phyloP scores from a whole-genome alignment of 1,140 invertebrate genomes.

The Drosophila pandora region DNA sequence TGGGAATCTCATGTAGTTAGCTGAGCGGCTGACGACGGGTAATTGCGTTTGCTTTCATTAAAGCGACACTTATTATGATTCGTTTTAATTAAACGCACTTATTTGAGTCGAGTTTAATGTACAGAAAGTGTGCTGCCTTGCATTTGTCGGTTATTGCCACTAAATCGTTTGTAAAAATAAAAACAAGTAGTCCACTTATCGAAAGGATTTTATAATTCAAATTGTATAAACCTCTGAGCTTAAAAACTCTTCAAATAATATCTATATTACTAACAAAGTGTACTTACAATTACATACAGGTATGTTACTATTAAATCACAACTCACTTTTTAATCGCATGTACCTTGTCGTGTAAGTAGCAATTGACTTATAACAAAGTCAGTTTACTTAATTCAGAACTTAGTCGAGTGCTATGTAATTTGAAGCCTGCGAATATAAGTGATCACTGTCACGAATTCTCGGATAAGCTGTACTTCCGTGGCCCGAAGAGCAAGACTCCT shows the following conservation, averaged over 20 bases:
- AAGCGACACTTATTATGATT: slow-evolving; percentile 15
- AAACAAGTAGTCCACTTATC: not conserved
- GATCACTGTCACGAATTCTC: not conserved
- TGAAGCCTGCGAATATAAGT: not conserved
- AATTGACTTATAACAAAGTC: not conserved
- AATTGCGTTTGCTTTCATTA: slow-evolving; percentile 25
- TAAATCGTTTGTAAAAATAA: not conserved
- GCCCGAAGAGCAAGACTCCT: not conserved
- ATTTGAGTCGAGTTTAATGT: slow-evolving; percentile 44
- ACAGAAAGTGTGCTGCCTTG: slow-evolving; percentile 45
- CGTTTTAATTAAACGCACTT: slow-evolving; percentile 49
- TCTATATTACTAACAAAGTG: no score
- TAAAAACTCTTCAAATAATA: no score
- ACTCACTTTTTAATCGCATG: not conserved
- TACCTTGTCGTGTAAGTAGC: not conserved
- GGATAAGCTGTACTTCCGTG: not conserved
- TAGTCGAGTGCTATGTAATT: slow-evolving; percentile 2
- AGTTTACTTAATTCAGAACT: not conserved
- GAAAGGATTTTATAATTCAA: no score
- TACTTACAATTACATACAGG: no score
- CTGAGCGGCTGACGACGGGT: slow-evolving; percentile 1
- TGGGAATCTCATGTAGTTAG: slow-evolving; percentile 1
- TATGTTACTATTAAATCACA: no score
- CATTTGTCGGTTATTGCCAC: not conserved
- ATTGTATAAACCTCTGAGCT: no score